Evolutionary conservation across 2,888 invertebrate genomes (phyloP).

Genomic region (Pteria penguin): DNA sequence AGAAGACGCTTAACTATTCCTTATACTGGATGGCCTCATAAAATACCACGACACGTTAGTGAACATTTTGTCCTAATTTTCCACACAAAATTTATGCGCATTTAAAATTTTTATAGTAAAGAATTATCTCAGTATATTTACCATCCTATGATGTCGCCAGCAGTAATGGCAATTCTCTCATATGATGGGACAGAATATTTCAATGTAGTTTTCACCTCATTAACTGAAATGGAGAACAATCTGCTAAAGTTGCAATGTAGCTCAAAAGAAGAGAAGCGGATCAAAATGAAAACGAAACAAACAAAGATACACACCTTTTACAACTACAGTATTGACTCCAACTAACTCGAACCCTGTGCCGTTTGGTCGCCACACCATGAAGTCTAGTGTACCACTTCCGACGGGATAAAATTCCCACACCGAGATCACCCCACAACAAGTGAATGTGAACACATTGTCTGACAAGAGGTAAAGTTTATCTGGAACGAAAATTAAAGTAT

Average conservation of each 20-base stretch:
- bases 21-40: too few relatives aligned
- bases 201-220: not conserved
- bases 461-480: not conserved
- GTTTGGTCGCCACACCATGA: conserved; percentile 2
- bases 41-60: too few relatives aligned
- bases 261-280: not conserved
- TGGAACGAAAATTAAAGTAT: not conserved
- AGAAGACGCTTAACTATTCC: too few relatives aligned
- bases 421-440: conserved; percentile 2
- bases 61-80: too few relatives aligned
- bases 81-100: too few relatives aligned
- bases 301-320: not conserved
- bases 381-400: not conserved
- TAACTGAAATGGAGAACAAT: not conserved
- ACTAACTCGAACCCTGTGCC: not conserved
- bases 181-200: not conserved
- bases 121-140: not conserved
- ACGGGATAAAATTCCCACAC: not conserved
- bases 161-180: not conserved
- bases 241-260: too few relatives aligned
- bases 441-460: not conserved
- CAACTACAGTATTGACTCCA: not conserved
- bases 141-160: conserved; percentile 2
- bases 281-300: too few relatives aligned
- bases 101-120: too few relatives aligned